Evolutionary conservation across 2,113 vertebrate genomes (phyloP).

Genomic region (Pitta sordida): DNA sequence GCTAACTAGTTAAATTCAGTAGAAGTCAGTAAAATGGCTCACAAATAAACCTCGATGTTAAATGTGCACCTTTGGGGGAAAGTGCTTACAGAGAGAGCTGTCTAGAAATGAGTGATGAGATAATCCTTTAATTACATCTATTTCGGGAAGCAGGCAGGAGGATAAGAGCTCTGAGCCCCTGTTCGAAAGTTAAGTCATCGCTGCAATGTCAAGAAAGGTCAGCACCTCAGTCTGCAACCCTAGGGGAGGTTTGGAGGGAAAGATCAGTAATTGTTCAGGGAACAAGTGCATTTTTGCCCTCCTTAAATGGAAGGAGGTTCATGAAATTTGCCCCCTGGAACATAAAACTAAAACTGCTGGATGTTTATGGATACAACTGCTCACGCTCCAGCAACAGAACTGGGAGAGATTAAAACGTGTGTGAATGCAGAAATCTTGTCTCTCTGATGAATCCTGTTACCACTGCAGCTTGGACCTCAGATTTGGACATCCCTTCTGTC

Average conservation of each 20-base stretch:
- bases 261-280: neutral
- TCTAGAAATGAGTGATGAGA: conserved; percentile 4
- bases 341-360: neutral
- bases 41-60: neutral
- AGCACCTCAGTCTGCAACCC: neutral
- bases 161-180: conserved; percentile 51
- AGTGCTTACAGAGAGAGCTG: neutral
- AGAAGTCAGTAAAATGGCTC: neutral
- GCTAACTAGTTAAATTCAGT: neutral
- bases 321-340: neutral
- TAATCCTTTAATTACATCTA: conserved; percentile 70
- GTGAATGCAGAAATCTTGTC: neutral
- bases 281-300: neutral
- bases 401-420: neutral
- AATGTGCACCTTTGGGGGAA: neutral
- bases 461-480: neutral
- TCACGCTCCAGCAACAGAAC: neutral
- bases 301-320: neutral
- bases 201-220: conserved; percentile 42
- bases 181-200: conserved; percentile 25
- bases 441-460: neutral
- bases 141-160: conserved; percentile 63
- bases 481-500: neutral
- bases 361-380: neutral
- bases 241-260: neutral